These are phyloP conservation scores for Diloba caeruleocephala DNA, from an alignment of 2,888 invertebrate species.

Conservation along the genomic window DNA sequence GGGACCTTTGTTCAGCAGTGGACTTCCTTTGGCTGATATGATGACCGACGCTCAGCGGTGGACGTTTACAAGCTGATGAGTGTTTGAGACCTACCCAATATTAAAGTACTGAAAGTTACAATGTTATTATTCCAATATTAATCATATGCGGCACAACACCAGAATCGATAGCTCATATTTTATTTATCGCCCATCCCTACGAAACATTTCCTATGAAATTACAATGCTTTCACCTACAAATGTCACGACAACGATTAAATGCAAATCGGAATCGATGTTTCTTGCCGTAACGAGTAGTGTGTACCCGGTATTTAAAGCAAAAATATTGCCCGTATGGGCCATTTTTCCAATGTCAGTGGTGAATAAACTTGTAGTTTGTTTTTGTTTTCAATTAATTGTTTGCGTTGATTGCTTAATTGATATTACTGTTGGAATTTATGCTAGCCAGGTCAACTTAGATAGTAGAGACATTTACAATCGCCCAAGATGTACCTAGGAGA, in stretches of 20 bases:
- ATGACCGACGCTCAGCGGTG: too few species aligned
- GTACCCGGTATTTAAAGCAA: slow-evolving; percentile 31
- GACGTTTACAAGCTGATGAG: too few species aligned
- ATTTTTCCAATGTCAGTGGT: slow-evolving; percentile 39
- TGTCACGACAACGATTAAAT: slow-evolving; percentile 73
- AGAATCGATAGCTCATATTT: slow-evolving; percentile 18
- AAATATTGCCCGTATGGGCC: slow-evolving; percentile 40
- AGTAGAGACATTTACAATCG: not conserved
- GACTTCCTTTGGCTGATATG: too few species aligned
- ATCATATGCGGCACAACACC: not conserved
- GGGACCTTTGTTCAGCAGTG: too few species aligned
- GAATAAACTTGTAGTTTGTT: slow-evolving; percentile 30
- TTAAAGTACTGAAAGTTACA: too few species aligned
- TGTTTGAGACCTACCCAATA: too few species aligned
- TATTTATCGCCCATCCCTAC: slow-evolving; percentile 37
- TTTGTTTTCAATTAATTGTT: slow-evolving; percentile 53
- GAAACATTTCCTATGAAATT: slow-evolving; percentile 45
- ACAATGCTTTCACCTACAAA: slow-evolving; percentile 69
- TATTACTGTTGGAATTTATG: slow-evolving; percentile 23
- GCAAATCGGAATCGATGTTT: slow-evolving; percentile 57
- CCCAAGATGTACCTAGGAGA: too few species aligned
- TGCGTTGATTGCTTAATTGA: slow-evolving; percentile 47
- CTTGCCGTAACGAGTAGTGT: slow-evolving; percentile 39
- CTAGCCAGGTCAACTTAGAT: slow-evolving; percentile 15
- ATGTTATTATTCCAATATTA: slow-evolving; percentile 2